Base-by-base conservation (phyloP, 2,888 invertebrate genomes). In the Loripinus fragilis region DNA sequence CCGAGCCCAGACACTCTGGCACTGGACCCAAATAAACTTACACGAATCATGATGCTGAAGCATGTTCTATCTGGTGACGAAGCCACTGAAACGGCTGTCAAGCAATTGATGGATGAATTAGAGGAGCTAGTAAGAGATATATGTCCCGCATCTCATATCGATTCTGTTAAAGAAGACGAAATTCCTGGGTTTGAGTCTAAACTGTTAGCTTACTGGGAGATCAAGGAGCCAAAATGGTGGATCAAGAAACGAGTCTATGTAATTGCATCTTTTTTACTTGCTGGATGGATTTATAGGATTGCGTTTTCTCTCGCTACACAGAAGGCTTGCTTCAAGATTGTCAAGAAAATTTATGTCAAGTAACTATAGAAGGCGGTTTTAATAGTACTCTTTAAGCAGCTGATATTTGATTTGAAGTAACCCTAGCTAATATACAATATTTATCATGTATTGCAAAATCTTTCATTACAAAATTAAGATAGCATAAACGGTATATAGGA, bases 1-100 rank as follows among this genome's bases (percentile, higher is more conserved):
- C 67, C 67, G 23, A 42, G n/a, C 42, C 42, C 67, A 12, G 28
- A 67, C n/a, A 67, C 67, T 2, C 67, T 67, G 2, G 10, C 15
- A 2, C 42, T 67, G n/a, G 42, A 67, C 7, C 38, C 38, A 7
- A 20, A 8, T 1, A 67, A 67, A 25, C 17, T 67, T 3, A 67
- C 67, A 23, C 8, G 67, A 42, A 42, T 67, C n/a, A 25, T 28
- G 5, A 28, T 55, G 55, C 8, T 28, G 55, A 55, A 55, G 25
- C 3, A 2, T 10, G 55, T 55, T 2, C 15, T 12, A 2, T 28
- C 25, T 15, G 55, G 55, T 5, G 55, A 55, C 55, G 55, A 55
- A 25, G 55, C 23, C 23, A 55, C 55, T 8, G n/a, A 55, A 55
- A 7, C 23, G 1, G 7, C 7, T 7, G 23, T 55, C 28, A 55